phyloP scores from a whole-genome alignment of 1,140 invertebrate genomes.

The Drosophila sechellia region DNA sequence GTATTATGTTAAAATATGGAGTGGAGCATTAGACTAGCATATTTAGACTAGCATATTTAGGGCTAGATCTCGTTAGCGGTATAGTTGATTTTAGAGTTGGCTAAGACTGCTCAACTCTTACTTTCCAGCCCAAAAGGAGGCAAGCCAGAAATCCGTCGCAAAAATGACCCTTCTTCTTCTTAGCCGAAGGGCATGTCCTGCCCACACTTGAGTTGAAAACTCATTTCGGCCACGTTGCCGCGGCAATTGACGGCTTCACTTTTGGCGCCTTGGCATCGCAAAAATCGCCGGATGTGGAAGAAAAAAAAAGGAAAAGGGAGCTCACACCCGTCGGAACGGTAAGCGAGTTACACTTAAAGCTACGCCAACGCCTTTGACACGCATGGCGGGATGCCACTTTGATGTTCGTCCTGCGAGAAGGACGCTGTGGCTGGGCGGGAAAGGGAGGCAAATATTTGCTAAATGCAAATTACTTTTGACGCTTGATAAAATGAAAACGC shows the following conservation, averaged over 20 bases:
- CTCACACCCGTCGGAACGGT: slow-evolving; percentile 27
- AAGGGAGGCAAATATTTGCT: slow-evolving; percentile 62
- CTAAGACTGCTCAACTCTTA: background rate
- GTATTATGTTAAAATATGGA: too few species aligned
- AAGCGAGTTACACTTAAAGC: slow-evolving; percentile 73
- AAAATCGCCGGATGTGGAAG: slow-evolving; percentile 30
- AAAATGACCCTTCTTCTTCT: slow-evolving; percentile 57
- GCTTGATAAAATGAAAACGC: slow-evolving; percentile 66
- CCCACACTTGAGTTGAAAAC: slow-evolving; percentile 55
- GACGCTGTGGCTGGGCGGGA: background rate
- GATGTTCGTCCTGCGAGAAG: slow-evolving; percentile 51
- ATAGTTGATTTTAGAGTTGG: background rate
- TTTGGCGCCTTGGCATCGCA: slow-evolving; percentile 39
- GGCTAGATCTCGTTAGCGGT: background rate
- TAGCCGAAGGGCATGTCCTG: slow-evolving; percentile 40
- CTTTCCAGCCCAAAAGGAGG: slow-evolving; percentile 7
- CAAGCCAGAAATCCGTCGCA: slow-evolving; percentile 61
- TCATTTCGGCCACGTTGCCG: slow-evolving; percentile 54
- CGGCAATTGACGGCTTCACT: slow-evolving; percentile 40
- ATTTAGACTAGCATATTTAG: too few species aligned
- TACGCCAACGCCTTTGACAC: slow-evolving; percentile 76
- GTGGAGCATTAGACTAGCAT: too few species aligned
- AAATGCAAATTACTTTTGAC: slow-evolving; percentile 82
- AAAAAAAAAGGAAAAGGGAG: slow-evolving; percentile 15
- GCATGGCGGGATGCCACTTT: slow-evolving; percentile 66